Evolutionary conservation across 2,888 invertebrate species (phyloP), one percentile per base, ranked within the genome.

Genomic region (Dugesia japonica): DNA sequence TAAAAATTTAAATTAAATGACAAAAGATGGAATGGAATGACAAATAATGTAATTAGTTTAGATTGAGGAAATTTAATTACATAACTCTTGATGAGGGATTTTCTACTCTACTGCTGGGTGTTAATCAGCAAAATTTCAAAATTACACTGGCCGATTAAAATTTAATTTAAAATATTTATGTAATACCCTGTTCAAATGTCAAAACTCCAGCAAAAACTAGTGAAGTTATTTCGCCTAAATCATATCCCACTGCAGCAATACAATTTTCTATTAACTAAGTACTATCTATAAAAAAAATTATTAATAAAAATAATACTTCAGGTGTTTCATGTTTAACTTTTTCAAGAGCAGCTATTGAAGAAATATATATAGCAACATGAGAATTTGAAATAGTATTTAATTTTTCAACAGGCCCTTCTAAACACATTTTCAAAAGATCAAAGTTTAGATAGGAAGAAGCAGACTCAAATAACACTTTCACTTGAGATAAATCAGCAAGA

Each of bases 181-280:
- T n/a, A n/a, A n/a, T n/a, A 87, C 90, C 91, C 84, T 89, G 89
- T 85, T 92, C 92, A 84, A 92, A 91, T 20, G 88, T 86, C 77
- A 98, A 83, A 31, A 90, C 89, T 75, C 92, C 94, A 72, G 91
- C 89, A 85, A 91, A 92, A 13, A 92, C 91, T 26, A 97, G 87
- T 0, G 97, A 91, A 1, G 92, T 89, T 79, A 92, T 88, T 88
- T 98, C 98, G 17, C 97, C 97, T 73, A 97, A 88, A 85, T 94
- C 94, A 83, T 94, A 95, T 7, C 97, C 98, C 74, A 94, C 94
- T 0, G 89, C 89, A 0, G 89, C 90, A 42, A 90, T 89, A 85
- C 91, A 94, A 77, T 87, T 89, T 79, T 91, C 89, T 78, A 94
- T 87, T 1, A 89, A 90, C 81, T 87, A 80, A 81, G 79, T 77